Evolutionary conservation across 2,888 invertebrate genomes (phyloP).

Genomic region (Drosophila stalkeri): DNA sequence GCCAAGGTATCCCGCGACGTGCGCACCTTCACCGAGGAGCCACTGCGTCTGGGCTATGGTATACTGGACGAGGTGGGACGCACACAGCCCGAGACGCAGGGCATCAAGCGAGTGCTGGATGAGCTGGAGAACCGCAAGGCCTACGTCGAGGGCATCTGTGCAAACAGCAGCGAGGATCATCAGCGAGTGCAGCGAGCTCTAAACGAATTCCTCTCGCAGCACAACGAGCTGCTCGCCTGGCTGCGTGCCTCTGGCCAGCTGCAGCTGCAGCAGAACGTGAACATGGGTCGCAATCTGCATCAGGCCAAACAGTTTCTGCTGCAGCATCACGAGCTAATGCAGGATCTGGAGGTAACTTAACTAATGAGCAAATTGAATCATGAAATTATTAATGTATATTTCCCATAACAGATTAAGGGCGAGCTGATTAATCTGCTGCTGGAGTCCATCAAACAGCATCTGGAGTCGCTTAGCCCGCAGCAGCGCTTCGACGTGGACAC

Average conservation of each 20-base stretch:
- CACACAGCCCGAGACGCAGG: constrained; percentile 88
- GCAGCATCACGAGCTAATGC: constrained; percentile 90
- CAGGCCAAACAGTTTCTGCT: constrained; percentile 90
- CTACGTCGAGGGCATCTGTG: constrained; percentile 88
- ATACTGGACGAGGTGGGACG: constrained; percentile 89
- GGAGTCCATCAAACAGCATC: constrained; percentile 87
- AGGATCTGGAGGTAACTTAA: constrained; percentile 88
- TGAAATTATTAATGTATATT: not conserved
- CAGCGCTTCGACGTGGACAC: constrained; percentile 88
- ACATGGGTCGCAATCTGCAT: constrained; percentile 90
- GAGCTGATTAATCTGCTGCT: constrained; percentile 89
- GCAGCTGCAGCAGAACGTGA: constrained; percentile 90
- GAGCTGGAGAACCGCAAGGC: constrained; percentile 91
- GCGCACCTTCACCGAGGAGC: constrained; percentile 88
- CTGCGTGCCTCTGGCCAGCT: constrained; percentile 90
- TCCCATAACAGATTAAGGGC: constrained; percentile 87
- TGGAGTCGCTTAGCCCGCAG: constrained; percentile 88
- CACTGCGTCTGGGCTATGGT: constrained; percentile 90
- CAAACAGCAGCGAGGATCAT: constrained; percentile 89
- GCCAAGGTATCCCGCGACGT: constrained; percentile 88
- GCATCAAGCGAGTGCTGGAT: constrained; percentile 88
- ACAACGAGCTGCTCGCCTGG: constrained; percentile 91
- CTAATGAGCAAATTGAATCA: not conserved
- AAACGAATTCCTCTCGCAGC: constrained; percentile 89
- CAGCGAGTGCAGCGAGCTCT: constrained; percentile 89